Evolutionary conservation across 2,888 invertebrate species (phyloP), one percentile per base, ranked within the genome.

Genomic region (Dioctria linearis): DNA sequence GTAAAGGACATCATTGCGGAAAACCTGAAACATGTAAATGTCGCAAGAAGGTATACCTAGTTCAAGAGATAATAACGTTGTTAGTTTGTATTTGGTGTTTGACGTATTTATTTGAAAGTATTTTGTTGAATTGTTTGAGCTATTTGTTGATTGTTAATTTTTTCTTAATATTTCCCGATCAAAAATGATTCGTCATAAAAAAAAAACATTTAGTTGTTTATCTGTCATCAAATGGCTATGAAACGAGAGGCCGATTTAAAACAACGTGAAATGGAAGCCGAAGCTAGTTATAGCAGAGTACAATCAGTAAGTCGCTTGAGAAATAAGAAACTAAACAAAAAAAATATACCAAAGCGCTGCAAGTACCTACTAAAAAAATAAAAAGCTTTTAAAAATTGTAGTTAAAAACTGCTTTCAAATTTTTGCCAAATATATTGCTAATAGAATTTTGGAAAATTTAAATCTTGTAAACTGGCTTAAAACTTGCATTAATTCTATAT

Each of bases 151-250:
- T 73, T 73, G 43, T 69, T 69, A 42, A n/a, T 42, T 43, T 73
- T 73, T 73, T 71, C 54, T 73, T 39, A 78, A 78, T 63, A 63
- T 65, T 51, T 63, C 6, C n/a, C 13, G 65, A 65, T 65, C 25
- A 25, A 25, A 25, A 25, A 25, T 25, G 25, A 25, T 1, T 25
- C 25, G 2, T 25, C 25, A 25, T 25, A 25, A 25, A 25, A 25
- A 25, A 25, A 25, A 25, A 25, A 25, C 25, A 83, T 82, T 81
- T 85, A 89, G 89, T 88, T 89, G 83, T 89, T 89, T 86, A 88
- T 88, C 85, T 88, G 87, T 86, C 89, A 89, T 86, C 89, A 89
- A 87, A 87, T 87, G 88, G 86, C 86, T 85, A 87, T 88, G 88
- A 86, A 88, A 87, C 88, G 87, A 86, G 89, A 89, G 84, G 87